These are phyloP conservation scores for Alfaro cultratus DNA, from an alignment of 2,797 vertebrate species.

Conservation along the genomic window DNA sequence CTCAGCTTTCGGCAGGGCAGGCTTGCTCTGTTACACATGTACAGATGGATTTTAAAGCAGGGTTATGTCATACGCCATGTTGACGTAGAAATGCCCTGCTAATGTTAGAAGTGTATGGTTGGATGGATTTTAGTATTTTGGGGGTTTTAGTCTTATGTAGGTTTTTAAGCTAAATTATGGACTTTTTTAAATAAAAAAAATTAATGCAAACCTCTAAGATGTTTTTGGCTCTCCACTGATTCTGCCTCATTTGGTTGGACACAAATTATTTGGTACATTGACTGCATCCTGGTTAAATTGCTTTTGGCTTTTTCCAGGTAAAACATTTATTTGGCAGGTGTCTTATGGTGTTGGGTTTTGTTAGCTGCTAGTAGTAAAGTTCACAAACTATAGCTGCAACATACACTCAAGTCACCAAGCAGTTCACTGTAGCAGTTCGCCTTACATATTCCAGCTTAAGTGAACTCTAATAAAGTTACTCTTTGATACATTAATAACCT, in stretches of 20 bases:
- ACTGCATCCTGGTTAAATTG: not conserved
- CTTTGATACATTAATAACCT: conserved; percentile 79
- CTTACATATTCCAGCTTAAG: conserved; percentile 60
- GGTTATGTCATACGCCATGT: not conserved
- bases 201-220: no score
- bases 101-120: not conserved
- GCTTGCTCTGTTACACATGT: not conserved
- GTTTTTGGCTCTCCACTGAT: no score
- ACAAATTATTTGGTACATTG: not conserved
- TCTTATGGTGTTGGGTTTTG: not conserved
- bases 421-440: conserved; percentile 28
- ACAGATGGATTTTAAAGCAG: not conserved
- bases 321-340: not conserved
- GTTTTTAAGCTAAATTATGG: not conserved
- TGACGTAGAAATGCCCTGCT: not conserved
- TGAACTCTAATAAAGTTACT: conserved; percentile 75
- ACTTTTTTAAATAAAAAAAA: not conserved
- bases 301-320: not conserved
- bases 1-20: not conserved
- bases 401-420: not conserved
- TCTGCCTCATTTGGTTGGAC: not conserved
- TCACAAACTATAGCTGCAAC: not conserved
- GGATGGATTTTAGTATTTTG: no score
- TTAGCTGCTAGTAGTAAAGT: conserved; percentile 5
- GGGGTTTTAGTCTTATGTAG: no score